Conservation (phyloP, 2,113 vertebrate genomes). For the Pseudonaja textilis region DNA sequence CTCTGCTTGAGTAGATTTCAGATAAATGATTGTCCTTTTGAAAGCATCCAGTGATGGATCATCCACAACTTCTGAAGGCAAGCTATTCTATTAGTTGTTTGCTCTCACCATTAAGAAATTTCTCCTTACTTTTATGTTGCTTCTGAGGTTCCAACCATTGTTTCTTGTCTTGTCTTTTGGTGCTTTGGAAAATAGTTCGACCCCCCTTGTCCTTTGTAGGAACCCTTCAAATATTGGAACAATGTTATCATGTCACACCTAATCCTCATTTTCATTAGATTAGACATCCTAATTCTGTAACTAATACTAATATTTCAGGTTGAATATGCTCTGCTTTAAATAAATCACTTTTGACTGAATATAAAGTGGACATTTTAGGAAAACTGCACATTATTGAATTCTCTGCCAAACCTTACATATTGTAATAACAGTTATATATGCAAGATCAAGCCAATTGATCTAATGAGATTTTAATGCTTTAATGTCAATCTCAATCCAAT, state of each 20-base stretch:
- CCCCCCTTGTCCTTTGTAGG: no score
- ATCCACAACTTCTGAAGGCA: neutral
- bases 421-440: neutral
- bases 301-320: neutral
- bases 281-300: neutral
- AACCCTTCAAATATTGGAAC: no score
- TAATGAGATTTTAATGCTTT: neutral
- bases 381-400: neutral
- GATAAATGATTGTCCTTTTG: neutral
- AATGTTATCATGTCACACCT: neutral
- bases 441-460: neutral
- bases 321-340: neutral
- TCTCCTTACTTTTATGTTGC: no score
- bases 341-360: neutral
- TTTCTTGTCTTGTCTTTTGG: neutral
- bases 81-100: no score
- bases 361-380: neutral
- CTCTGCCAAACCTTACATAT: conserved; percentile 2
- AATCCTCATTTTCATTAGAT: neutral
- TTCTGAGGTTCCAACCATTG: neutral
- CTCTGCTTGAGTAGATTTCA: neutral
- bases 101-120: no score
- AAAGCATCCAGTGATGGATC: neutral
- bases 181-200: neutral
- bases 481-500: neutral